Percentiles rank a stretch among this genome's conserved stretches.
These are phyloP conservation scores for Arremon aurantiirostris DNA, from an alignment of 2,797 vertebrate species.

Conservation along the genomic window DNA sequence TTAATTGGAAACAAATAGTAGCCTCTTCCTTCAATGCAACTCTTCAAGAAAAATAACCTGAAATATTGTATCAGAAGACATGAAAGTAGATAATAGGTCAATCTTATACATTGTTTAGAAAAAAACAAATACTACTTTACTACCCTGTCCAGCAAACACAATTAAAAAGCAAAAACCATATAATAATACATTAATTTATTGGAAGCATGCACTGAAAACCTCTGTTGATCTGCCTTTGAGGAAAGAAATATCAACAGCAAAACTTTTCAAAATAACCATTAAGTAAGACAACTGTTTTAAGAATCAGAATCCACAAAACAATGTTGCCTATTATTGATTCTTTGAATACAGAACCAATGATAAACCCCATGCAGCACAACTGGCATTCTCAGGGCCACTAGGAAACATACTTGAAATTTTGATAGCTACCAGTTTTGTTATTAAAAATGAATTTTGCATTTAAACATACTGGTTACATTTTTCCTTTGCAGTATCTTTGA, in stretches of 20 bases:
- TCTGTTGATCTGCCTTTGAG: fast-evolving
- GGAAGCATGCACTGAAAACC: background rate
- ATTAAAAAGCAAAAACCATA: background rate
- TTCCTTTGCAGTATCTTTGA: background rate
- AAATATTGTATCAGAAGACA: background rate
- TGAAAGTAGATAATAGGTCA: background rate
- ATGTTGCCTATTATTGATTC: background rate
- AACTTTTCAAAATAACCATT: background rate
- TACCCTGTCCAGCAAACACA: background rate
- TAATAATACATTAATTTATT: background rate
- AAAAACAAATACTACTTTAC: background rate
- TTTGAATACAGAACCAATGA: background rate
- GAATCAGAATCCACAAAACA: background rate
- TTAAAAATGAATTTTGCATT: background rate
- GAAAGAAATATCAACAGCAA: background rate
- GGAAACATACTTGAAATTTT: background rate
- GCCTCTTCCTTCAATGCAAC: background rate
- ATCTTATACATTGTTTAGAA: background rate
- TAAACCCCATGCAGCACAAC: background rate
- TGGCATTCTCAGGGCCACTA: background rate
- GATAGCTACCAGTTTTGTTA: background rate
- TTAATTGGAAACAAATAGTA: background rate
- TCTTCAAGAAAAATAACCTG: background rate
- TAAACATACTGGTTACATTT: background rate
- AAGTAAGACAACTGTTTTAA: background rate